Evolutionary conservation across 2,113 vertebrate genomes (phyloP), one percentile per base, ranked within the genome.

Genomic region (Coracopsis vasa): DNA sequence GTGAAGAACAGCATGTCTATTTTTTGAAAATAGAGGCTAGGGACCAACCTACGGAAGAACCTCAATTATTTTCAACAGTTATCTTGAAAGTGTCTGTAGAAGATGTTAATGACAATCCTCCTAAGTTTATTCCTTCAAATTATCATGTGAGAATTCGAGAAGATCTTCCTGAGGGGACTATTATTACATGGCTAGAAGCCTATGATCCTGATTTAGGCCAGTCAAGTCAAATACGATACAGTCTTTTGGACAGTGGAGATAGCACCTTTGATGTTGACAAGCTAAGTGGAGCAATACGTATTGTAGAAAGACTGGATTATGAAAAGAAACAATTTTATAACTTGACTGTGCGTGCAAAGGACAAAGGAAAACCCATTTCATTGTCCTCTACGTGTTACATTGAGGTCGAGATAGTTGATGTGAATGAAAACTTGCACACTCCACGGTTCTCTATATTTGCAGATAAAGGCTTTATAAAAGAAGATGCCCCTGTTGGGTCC

Each of bases 61-160:
- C 98, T 67, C 99, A 98, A 64, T 75, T 99, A 39, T 98, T 98
- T 91, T 99, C 99, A 60, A 99, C 98, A 1, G 98, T 99, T 17
- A 90, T 97, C 12, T 97, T 99, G 89, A 99, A 99, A 95, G 98
- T 99, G 53, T 98, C 97, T 7, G 94, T 99, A 58, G 99, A 99
- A 95, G 99, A 99, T 85, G 98, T 99, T 54, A 99, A 99, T 66
- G 99, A 99, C 95, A 99, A 99, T 90, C 98, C 99, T 28, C 99
- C 99, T 1, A 98, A 97, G 54, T 99, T 99, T 96, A 97, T 99
- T 90, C 99, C 99, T 56, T 97, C 98, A 10, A 99, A 98, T 95
- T 99, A 99, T 60, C 98, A 96, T 10, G 98, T 99, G 70, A 99
- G 98, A 97, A 98, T 99, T 79, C 98, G 99, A 61, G 99, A 99